phyloP scores from a whole-genome alignment of 1,140 invertebrate genomes.

The Trypoxylus dichotomus region DNA sequence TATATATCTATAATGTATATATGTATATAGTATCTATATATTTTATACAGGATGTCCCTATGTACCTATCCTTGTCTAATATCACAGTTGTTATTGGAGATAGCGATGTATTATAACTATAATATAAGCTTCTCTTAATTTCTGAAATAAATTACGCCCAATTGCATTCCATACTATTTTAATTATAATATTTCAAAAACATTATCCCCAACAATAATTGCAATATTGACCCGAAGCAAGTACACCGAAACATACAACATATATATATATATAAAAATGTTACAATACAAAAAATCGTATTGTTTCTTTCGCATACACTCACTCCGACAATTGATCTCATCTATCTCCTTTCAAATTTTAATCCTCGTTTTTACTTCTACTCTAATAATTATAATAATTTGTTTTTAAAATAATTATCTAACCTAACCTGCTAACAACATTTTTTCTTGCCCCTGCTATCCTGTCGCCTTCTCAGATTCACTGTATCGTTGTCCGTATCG shows the following conservation, averaged over 20 bases:
- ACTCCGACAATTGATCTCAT: neutral
- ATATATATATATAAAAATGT: constrained; percentile 8
- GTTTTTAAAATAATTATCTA: constrained; percentile 31
- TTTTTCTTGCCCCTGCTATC: constrained; percentile 58
- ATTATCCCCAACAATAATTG: no score
- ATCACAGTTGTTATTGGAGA: no score
- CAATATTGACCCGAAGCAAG: no score
- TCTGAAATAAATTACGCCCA: no score
- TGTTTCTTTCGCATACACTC: neutral
- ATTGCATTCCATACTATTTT: no score
- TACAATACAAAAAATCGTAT: constrained; percentile 19
- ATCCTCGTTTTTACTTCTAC: neutral
- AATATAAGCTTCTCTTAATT: no score
- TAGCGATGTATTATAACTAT: no score
- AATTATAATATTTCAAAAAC: no score
- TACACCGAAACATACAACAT: no score
- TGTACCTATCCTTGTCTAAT: no score
- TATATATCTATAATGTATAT: constrained; percentile 25
- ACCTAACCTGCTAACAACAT: constrained; percentile 57
- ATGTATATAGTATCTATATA: neutral
- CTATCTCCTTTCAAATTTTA: neutral
- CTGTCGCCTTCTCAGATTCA: constrained; percentile 59
- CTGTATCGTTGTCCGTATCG: constrained; percentile 59
- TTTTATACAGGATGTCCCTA: neutral
- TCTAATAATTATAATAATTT: neutral